Percentiles rank a stretch among this genome's conserved stretches.
Evolutionary conservation across 2,888 invertebrate species (phyloP).

Genomic region (Orthonevra nobilis): DNA sequence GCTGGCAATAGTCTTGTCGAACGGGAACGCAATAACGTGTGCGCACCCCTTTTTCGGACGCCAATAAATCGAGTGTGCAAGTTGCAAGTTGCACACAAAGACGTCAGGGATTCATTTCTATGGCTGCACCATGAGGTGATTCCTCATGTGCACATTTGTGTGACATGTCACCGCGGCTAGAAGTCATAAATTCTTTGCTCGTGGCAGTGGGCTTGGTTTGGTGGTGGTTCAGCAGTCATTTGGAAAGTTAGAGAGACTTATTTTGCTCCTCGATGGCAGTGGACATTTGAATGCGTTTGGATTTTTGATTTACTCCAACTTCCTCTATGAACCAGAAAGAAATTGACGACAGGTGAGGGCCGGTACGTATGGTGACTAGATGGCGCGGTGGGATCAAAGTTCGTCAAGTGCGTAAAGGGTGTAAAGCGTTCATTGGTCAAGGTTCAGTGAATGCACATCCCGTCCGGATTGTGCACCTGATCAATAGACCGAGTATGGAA

Average conservation of each 20-base stretch:
- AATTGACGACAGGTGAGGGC: conserved; percentile 61
- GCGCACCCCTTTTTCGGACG: conserved; percentile 69
- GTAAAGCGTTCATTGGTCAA: conserved; percentile 55
- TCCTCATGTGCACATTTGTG: conserved; percentile 63
- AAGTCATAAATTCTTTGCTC: conserved; percentile 55
- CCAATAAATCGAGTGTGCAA: conserved; percentile 55
- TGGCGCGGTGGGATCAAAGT: conserved; percentile 62
- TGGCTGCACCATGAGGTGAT: conserved; percentile 60
- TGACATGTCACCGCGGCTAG: conserved; percentile 64
- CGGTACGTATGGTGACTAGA: conserved; percentile 28
- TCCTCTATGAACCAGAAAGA: conserved; percentile 64
- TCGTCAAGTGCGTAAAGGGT: conserved; percentile 41
- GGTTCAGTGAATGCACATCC: conserved; percentile 51
- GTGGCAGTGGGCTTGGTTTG: background rate
- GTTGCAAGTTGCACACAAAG: conserved; percentile 29
- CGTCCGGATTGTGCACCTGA: conserved; percentile 54
- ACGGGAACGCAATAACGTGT: conserved; percentile 67
- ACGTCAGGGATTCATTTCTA: conserved; percentile 62
- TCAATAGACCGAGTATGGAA: conserved; percentile 13
- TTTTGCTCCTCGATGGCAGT: conserved; percentile 58
- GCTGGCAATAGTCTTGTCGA: conserved; percentile 48
- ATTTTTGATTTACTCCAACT: conserved; percentile 64
- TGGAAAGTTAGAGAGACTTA: too few species aligned
- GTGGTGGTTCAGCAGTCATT: too few species aligned
- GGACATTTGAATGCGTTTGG: conserved; percentile 60